A percentile compares a stretch with the other conserved stretches of the same genome.
Evolutionary conservation across 2,113 vertebrate genomes (phyloP).

Genomic region (Aptenodytes patagonicus): DNA sequence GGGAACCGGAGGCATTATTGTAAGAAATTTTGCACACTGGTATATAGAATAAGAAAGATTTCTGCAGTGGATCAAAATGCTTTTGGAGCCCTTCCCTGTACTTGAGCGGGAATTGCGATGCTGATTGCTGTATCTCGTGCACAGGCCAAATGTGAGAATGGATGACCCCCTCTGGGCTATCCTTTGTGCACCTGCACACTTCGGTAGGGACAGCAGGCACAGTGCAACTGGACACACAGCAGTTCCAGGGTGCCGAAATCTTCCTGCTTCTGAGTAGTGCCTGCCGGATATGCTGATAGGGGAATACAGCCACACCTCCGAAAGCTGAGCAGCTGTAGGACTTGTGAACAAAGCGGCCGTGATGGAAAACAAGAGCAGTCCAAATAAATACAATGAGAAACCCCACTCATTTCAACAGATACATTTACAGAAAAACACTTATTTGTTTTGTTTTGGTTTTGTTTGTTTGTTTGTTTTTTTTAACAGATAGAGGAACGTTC

Average conservation of each 20-base stretch:
- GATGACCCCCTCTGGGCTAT: background rate
- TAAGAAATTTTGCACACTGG: background rate
- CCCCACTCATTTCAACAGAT: background rate
- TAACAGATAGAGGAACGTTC: background rate
- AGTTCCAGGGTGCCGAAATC: background rate
- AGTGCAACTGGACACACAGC: background rate
- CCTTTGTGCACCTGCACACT: background rate
- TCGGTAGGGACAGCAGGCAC: accelerated
- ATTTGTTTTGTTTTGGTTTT: too few species aligned
- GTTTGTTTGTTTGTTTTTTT: background rate
- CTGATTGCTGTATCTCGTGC: background rate
- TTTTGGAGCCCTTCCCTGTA: background rate
- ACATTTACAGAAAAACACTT: background rate
- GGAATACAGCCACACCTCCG: background rate
- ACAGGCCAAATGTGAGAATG: background rate
- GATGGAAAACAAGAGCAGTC: background rate
- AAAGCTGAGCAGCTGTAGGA: background rate
- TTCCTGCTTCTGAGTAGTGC: background rate
- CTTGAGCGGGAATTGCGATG: background rate
- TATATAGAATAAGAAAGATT: background rate
- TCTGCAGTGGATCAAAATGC: background rate
- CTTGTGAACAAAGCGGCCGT: background rate
- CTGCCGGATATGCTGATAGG: background rate
- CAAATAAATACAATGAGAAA: background rate
- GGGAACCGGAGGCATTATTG: accelerated